A percentile compares a stretch with the other conserved stretches of the same genome.
Conservation (phyloP, 2,888 invertebrate species). For the Eristalis pertinax region DNA sequence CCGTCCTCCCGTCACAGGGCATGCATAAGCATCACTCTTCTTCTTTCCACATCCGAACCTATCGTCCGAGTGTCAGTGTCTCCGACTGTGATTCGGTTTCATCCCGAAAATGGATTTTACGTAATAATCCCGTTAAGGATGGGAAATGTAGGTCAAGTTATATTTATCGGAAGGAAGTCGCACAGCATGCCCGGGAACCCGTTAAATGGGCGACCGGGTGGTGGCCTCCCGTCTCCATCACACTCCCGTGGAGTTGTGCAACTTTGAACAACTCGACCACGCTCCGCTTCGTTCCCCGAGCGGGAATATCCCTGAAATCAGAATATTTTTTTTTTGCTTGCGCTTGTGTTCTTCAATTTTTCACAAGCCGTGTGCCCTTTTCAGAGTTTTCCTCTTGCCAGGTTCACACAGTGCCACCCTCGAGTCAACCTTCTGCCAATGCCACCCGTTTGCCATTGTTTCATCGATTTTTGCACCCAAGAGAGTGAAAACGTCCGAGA, state of each 20-base stretch:
- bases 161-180: slow-evolving; percentile 29
- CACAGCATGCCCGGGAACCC: not conserved
- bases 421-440: slow-evolving; percentile 50
- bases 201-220: not conserved
- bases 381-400: not conserved
- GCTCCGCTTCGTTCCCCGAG: not conserved
- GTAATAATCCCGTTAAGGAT: slow-evolving; percentile 41
- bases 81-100: slow-evolving; percentile 46
- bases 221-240: not conserved
- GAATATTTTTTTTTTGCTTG: slow-evolving; percentile 2
- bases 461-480: slow-evolving; percentile 66
- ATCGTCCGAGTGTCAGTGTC: slow-evolving; percentile 9
- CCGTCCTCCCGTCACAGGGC: not conserved
- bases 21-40: slow-evolving; percentile 24
- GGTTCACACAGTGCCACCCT: not conserved
- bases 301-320: not conserved
- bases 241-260: slow-evolving; percentile 30
- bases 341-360: slow-evolving; percentile 2
- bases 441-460: slow-evolving; percentile 64
- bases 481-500: not conserved
- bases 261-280: slow-evolving; percentile 52
- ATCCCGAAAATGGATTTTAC: slow-evolving; percentile 64
- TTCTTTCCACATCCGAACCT: slow-evolving; percentile 20
- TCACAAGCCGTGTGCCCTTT: not conserved
- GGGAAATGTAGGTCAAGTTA: slow-evolving; percentile 67